Conservation (phyloP, 2,797 vertebrate genomes). For the Neosalanx taihuensis region DNA sequence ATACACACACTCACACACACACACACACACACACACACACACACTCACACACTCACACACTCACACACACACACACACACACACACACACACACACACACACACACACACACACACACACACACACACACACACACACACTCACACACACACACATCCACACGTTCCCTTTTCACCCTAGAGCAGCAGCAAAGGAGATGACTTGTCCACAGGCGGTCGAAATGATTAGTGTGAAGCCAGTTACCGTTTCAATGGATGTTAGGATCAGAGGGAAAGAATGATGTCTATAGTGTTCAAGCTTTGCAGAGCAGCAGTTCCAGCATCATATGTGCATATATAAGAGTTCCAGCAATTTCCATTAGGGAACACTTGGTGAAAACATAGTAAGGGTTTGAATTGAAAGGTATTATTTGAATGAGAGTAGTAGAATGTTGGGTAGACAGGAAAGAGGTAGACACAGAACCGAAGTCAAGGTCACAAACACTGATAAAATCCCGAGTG, state of each 20-base stretch:
- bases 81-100: not conserved
- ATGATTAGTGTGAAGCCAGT: not conserved
- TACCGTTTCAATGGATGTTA: not conserved
- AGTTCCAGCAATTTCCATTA: not conserved
- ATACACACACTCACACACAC: not conserved
- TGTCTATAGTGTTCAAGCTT: not conserved
- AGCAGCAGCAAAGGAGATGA: not conserved
- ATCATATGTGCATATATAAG: not conserved
- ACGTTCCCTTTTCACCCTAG: not conserved
- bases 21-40: not conserved
- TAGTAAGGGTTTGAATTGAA: no score
- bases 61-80: not conserved
- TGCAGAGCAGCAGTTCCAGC: not conserved
- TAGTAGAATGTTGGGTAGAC: not conserved
- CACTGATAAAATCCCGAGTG: not conserved
- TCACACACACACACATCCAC: not conserved
- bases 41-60: not conserved
- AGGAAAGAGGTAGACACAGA: not conserved
- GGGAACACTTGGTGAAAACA: not conserved
- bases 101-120: not conserved
- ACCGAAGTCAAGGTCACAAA: not conserved
- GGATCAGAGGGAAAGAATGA: not conserved
- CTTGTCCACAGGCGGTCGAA: not conserved
- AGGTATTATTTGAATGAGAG: not conserved
- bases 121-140: not conserved